phyloP scores from a whole-genome alignment of 1,140 invertebrate species.

The Diuraphis noxia region DNA sequence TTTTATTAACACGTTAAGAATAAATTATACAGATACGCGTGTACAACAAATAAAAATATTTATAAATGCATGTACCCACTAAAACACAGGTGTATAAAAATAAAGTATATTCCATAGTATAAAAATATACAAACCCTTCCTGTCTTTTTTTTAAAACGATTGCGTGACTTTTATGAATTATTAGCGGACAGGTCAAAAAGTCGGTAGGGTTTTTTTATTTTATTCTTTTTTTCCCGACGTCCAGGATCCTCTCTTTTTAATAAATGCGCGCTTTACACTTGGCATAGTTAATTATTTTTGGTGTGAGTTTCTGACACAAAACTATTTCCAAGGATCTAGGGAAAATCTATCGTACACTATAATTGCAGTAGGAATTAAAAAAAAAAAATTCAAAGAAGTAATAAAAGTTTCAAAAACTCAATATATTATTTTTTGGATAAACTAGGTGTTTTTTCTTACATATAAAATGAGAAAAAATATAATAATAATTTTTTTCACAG shows the following conservation, averaged over 20 bases:
- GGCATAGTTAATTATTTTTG: neutral
- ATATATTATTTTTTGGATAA: neutral
- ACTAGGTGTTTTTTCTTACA: neutral
- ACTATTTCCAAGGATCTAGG: neutral
- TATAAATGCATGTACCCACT: neutral
- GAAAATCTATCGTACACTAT: neutral
- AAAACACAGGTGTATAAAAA: neutral
- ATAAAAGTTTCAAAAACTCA: constrained; percentile 29
- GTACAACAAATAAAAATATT: neutral
- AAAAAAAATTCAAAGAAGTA: neutral
- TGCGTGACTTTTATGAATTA: constrained; percentile 43
- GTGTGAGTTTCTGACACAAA: neutral
- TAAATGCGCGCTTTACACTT: neutral
- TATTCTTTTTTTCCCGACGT: neutral
- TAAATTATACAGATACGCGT: neutral
- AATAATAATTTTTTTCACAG: neutral
- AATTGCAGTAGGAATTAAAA: neutral
- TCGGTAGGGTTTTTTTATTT: neutral
- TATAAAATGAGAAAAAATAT: neutral
- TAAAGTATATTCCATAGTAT: neutral
- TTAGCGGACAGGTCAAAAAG: constrained; percentile 32
- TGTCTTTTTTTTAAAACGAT: constrained; percentile 29
- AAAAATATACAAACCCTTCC: constrained; percentile 2
- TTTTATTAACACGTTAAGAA: neutral
- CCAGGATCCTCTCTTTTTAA: neutral